phyloP scores from a whole-genome alignment of 2,888 invertebrate species.

The Noctuana brunneofusca region DNA sequence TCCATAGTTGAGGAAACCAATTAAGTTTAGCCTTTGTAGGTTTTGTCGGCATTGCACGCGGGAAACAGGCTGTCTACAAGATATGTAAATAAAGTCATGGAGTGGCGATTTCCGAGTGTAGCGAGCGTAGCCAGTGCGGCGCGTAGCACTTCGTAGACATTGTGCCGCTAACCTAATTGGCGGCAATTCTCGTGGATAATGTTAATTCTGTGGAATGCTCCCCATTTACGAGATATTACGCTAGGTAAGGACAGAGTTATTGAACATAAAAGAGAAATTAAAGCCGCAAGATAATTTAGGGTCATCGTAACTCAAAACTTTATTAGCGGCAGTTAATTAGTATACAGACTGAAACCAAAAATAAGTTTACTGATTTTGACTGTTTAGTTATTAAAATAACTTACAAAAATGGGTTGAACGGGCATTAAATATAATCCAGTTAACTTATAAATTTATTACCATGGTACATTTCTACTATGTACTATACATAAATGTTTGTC shows the following conservation, averaged over 20 bases:
- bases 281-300: constrained; percentile 20
- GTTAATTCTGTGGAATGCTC: constrained; percentile 67
- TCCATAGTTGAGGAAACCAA: constrained; percentile 39
- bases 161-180: constrained; percentile 77
- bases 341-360: not conserved
- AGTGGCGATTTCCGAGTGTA: constrained; percentile 41
- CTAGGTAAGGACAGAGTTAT: constrained; percentile 38
- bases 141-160: constrained; percentile 45
- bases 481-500: too few relatives aligned
- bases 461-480: too few relatives aligned
- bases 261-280: constrained; percentile 25
- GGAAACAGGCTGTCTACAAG: constrained; percentile 20
- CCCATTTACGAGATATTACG: constrained; percentile 44
- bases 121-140: constrained; percentile 38
- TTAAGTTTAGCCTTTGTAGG: constrained; percentile 34
- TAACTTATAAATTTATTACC: too few relatives aligned
- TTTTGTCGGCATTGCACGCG: constrained; percentile 13
- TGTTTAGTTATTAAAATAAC: not conserved
- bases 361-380: too few relatives aligned
- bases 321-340: constrained; percentile 26
- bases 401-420: too few relatives aligned
- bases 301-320: constrained; percentile 17
- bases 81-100: constrained; percentile 40
- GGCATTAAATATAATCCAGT: too few relatives aligned
- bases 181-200: constrained; percentile 63